Evolutionary conservation across 2,888 invertebrate genomes (phyloP), one percentile per base, ranked within the genome.

Genomic region (Leptarthrus brevirostris): DNA sequence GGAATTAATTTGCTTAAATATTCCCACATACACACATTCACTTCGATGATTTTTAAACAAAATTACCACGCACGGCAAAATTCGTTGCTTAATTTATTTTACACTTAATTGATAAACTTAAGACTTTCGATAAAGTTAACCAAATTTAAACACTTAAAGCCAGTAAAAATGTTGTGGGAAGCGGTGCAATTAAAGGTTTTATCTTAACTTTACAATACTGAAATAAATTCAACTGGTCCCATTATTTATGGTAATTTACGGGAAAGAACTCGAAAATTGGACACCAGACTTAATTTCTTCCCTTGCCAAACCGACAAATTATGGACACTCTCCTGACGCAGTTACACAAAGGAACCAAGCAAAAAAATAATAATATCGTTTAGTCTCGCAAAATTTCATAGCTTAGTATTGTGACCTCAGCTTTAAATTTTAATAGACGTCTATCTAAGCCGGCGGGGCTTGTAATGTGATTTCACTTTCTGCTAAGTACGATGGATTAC

Each of bases 381-480:
- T 40, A 40, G 6, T 40, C 40, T 12, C 40, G 40, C 40, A 40
- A 40, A n/a, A 40, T 40, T 40, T 12, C 40, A 6, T 40, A n/a
- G n/a, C 58, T 36, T n/a, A n/a, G 12, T 40, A 18, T 36, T 30
- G 34, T 34, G 58, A 34, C 58, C 58, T 34, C 36, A 20, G 58
- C 14, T 58, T 36, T 36, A 12, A 24, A 34, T 20, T 16, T 18
- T 36, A 58, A 58, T 58, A 18, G 34, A 58, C 58, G 36, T 36
- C 20, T 58, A 30, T n/a, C 58, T 36, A 22, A 18, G 22, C 16
- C 16, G 34, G 24, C 26, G 34, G 8, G 3, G n/a, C 40, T 30
- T 30, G 30, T 30, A 12, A 12, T 36, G 58, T 36, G 58, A 58
- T 58, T 58, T 58, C 58, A 58, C 58, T 58, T 58, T 58, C 58